Percentiles rank a stretch among this genome's conserved stretches.
Evolutionary conservation across 2,888 invertebrate genomes (phyloP).

Genomic region (Osmoderma eremita): DNA sequence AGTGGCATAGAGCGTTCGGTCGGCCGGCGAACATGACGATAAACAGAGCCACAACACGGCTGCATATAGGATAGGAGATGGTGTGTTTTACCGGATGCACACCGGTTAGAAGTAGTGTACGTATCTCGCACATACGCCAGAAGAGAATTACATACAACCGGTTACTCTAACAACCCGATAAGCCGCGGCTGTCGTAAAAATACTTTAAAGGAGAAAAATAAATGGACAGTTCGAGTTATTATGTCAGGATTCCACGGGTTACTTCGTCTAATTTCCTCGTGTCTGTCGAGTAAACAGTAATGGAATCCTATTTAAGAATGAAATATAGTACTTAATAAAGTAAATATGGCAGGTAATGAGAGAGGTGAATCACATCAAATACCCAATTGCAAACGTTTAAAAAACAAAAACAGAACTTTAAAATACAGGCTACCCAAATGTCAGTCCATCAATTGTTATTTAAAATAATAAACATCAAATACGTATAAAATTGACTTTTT

Average conservation of each 20-base stretch:
- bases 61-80: constrained; percentile 25
- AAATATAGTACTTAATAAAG: too few species aligned
- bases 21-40: constrained; percentile 39
- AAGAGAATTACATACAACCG: constrained; percentile 43
- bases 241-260: constrained; percentile 45
- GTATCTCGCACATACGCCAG: constrained; percentile 14
- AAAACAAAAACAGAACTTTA: too few species aligned
- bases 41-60: constrained; percentile 20
- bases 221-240: constrained; percentile 51
- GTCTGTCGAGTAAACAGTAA: too few species aligned
- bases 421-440: too few species aligned
- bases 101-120: constrained; percentile 41
- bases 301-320: constrained; percentile 24
- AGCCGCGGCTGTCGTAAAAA: constrained; percentile 45
- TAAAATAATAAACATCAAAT: too few species aligned
- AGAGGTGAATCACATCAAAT: too few species aligned
- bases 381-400: too few species aligned
- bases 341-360: too few species aligned
- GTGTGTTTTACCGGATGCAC: constrained; percentile 48
- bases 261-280: constrained; percentile 5
- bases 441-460: too few species aligned
- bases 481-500: too few species aligned
- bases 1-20: constrained; percentile 40
- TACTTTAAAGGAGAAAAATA: constrained; percentile 48
- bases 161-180: constrained; percentile 45